phyloP scores from a whole-genome alignment of 2,888 invertebrate genomes.

The Drosophila multiciliata region DNA sequence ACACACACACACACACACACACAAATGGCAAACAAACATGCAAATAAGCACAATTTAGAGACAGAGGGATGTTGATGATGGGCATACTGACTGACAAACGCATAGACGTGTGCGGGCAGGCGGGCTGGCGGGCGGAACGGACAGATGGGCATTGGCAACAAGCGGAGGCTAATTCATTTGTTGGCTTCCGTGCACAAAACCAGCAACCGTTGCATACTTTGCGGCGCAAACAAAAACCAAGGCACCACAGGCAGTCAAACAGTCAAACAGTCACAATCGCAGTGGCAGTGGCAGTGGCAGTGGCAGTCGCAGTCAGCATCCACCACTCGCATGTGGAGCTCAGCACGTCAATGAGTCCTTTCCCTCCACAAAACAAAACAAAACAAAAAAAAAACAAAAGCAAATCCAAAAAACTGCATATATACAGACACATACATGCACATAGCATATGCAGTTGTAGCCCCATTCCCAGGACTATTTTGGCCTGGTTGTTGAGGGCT shows the following conservation, averaged over 20 bases:
- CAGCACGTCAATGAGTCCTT: constrained; percentile 75
- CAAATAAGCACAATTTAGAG: constrained; percentile 46
- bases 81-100: neutral
- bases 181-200: constrained; percentile 58
- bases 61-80: neutral
- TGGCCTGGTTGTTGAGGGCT: constrained; percentile 27
- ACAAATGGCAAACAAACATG: constrained; percentile 28
- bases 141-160: constrained; percentile 44
- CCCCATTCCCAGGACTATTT: constrained; percentile 56
- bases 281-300: constrained; percentile 21
- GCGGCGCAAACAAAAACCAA: constrained; percentile 79
- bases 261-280: constrained; percentile 31
- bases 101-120: neutral
- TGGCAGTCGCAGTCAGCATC: constrained; percentile 39
- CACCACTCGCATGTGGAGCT: constrained; percentile 3
- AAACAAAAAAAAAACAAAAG: constrained; percentile 40
- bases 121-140: neutral
- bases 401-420: constrained; percentile 33
- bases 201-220: constrained; percentile 80
- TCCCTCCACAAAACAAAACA: neutral
- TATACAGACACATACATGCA: constrained; percentile 35
- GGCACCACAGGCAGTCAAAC: constrained; percentile 51
- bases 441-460: constrained; percentile 26
- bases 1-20: neutral
- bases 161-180: constrained; percentile 68